Conservation (phyloP, 2,888 invertebrate genomes). For the Hesperia comma region DNA sequence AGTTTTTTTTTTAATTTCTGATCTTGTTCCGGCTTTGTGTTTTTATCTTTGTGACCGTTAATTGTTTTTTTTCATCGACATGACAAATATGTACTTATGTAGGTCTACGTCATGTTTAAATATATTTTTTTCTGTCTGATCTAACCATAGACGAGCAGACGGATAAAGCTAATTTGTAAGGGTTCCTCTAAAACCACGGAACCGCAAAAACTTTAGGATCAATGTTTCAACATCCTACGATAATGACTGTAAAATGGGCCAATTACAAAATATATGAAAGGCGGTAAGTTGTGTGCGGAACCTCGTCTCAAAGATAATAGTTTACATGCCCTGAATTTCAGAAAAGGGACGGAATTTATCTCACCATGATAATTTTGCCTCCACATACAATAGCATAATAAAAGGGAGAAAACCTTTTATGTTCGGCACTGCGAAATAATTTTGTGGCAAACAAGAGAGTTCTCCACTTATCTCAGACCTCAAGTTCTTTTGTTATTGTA, state of each 20-base stretch:
- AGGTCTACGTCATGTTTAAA: no score
- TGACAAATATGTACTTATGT: no score
- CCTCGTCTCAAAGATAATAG: constrained; percentile 69
- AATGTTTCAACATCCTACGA: constrained; percentile 57
- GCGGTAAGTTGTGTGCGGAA: constrained; percentile 57
- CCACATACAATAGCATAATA: constrained; percentile 27
- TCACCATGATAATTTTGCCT: constrained; percentile 33
- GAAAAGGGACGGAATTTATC: constrained; percentile 62
- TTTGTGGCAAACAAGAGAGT: background rate
- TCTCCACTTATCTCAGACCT: background rate
- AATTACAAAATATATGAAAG: constrained; percentile 81
- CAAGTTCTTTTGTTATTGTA: background rate
- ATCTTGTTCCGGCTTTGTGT: no score
- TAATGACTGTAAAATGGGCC: constrained; percentile 59
- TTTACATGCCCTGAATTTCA: constrained; percentile 71
- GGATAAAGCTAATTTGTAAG: no score
- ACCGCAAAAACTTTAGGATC: constrained; percentile 35
- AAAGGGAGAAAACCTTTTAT: constrained; percentile 17
- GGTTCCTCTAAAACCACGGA: no score
- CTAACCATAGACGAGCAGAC: no score
- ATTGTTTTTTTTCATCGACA: no score
- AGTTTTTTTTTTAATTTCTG: no score
- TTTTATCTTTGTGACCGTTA: no score
- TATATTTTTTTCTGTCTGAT: no score
- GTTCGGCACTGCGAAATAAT: constrained; percentile 1